phyloP scores from a whole-genome alignment of 2,888 invertebrate genomes.

The Meteorus colon region DNA sequence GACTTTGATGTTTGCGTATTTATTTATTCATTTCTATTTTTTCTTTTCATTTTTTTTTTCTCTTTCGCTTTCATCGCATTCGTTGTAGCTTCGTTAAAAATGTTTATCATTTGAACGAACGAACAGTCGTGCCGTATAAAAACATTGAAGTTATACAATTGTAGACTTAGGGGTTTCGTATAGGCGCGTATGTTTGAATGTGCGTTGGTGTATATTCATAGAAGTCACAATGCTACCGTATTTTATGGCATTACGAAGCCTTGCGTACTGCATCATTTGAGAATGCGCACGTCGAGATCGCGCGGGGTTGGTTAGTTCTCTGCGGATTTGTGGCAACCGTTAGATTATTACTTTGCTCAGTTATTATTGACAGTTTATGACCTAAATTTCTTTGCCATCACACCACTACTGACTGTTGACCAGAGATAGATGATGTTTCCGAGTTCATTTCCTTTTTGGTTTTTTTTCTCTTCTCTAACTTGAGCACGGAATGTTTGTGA shows the following conservation, averaged over 20 bases:
- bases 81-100: not conserved
- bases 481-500: constrained; percentile 7
- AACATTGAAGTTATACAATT: not conserved
- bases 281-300: constrained; percentile 21
- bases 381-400: constrained; percentile 36
- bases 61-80: not conserved
- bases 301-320: constrained; percentile 39
- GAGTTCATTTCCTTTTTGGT: not conserved
- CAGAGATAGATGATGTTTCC: not conserved
- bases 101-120: not conserved
- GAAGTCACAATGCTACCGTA: constrained; percentile 27
- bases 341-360: constrained; percentile 41
- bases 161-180: not conserved
- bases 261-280: constrained; percentile 25
- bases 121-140: not conserved
- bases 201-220: constrained; percentile 31
- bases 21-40: not conserved
- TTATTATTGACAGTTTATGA: constrained; percentile 38
- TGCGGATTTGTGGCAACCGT: constrained; percentile 39
- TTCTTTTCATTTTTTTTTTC: not conserved
- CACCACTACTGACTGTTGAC: not conserved
- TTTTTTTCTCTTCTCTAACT: not conserved
- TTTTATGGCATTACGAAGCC: constrained; percentile 19
- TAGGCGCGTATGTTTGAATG: not conserved
- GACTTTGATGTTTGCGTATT: not conserved